These are phyloP conservation scores for Phania funesta DNA, from an alignment of 2,888 invertebrate genomes.

Conservation along the genomic window DNA sequence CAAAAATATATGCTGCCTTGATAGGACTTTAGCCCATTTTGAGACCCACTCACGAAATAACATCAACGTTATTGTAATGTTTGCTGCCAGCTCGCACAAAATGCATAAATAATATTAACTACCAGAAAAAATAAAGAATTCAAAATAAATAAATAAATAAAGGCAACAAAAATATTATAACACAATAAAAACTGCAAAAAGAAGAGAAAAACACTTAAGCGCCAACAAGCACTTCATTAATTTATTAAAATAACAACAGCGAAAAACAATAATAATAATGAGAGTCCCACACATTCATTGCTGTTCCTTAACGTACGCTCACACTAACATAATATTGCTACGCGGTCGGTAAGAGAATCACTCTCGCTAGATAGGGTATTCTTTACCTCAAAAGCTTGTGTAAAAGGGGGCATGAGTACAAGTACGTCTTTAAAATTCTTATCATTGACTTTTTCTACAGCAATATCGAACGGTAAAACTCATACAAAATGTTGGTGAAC, in stretches of 20 bases:
- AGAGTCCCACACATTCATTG: neutral
- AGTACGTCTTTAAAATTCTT: too few species aligned
- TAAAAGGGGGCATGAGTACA: too few species aligned
- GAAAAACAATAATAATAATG: conserved; percentile 29
- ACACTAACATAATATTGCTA: too few species aligned
- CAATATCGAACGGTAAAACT: too few species aligned
- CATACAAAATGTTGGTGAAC: too few species aligned
- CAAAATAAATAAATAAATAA: conserved; percentile 54
- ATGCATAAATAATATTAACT: conserved; percentile 65
- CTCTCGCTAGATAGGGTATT: too few species aligned
- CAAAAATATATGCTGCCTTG: conserved; percentile 22
- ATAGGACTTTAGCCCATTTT: conserved; percentile 13
- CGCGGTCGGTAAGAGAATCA: neutral
- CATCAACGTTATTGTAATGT: conserved; percentile 38
- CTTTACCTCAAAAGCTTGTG: too few species aligned
- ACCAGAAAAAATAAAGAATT: conserved; percentile 20
- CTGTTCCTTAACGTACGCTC: too few species aligned
- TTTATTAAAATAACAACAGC: conserved; percentile 66
- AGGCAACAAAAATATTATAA: conserved; percentile 20
- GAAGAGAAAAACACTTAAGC: conserved; percentile 65
- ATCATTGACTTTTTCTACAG: too few species aligned
- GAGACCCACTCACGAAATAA: conserved; percentile 46
- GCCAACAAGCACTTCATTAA: conserved; percentile 69
- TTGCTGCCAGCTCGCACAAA: conserved; percentile 46
- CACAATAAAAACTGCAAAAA: conserved; percentile 22